Base-by-base conservation (phyloP, 1,140 invertebrate genomes). In the Drosophila rufa region DNA sequence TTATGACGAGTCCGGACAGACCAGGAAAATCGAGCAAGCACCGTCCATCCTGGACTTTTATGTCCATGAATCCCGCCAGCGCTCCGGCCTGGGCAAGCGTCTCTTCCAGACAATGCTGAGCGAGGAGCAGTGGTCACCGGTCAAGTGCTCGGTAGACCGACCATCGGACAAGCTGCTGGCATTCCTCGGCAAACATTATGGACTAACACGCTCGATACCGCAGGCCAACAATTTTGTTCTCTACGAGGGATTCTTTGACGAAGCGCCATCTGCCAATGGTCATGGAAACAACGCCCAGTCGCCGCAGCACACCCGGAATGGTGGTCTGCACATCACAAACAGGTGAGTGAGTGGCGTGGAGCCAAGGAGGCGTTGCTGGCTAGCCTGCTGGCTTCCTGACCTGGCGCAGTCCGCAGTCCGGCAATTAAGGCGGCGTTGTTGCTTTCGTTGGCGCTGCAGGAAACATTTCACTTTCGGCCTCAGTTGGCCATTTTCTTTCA, bases 211-310 rank as follows among this genome's bases (percentile, higher is more conserved):
- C 53, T 94, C 95, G 19, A 95, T 98, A 80, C 95, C 95, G 11
- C 97, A 98, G 92, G 95, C 96, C 61, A 98, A 98, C 91, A 98
- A 98, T 93, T 98, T 97, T 94, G 97, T 98, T 3, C 95, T 98
- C 27, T 98, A 96, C 92, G 95, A 96, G 76, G 96, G 96, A 75
- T 98, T 98, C 93, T 98, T 98, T 79, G 94, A 94, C 53, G 82
- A 80, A 17, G 36, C 38, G 7, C 27, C 38, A 22, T 93, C 95
- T 15, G 45, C 68, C 11, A 91, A 92, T 59, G 82, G 82, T 45
- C 80, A 80, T 56, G 59, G 43, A 7, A 43, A 42, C 22, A 19
- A 70, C 69, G 80, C 53, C 51, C 78, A 68, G 17, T 70, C 71
- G 50, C 62, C 78, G 57, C 43, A 76, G 48, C 65, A 53, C 14